Evolutionary conservation across 2,888 invertebrate species (phyloP), one percentile per base, ranked within the genome.

Genomic region (Pollenia amentaria): DNA sequence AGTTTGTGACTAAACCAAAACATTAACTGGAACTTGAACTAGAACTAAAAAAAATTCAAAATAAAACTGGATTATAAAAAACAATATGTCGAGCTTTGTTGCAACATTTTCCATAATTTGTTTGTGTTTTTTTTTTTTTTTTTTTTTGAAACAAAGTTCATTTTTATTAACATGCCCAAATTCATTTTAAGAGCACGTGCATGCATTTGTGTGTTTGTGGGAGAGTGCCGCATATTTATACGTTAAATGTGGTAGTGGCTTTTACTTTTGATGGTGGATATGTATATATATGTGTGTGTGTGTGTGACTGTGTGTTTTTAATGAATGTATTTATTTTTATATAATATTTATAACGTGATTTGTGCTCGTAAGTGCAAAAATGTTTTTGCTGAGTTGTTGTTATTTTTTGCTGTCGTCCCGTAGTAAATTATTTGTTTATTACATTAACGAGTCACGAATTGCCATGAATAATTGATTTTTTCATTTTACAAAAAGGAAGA

Each of bases 341-440:
- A 60, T 14, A 84, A 78, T 60, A 78, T 78, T 77, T 72, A 84
- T 78, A 57, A 73, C 70, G 78, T 84, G 72, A 78, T 84, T 79
- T 84, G 60, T 53, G 72, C 73, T 78, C 67, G 73, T 84, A 78
- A 84, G 67, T 73, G 73, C 62, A 62, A 53, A 29, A 9, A 57
- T 72, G 42, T 51, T 65, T 38, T 8, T 38, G 3, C 14, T 21
- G 12, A 65, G 64, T 64, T 51, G 46, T 62, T n/a, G 18, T 46
- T 12, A 18, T 67, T 77, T 64, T 65, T 18, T 72, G 38, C 46
- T 48, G 42, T 53, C 72, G 16, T 14, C 46, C 44, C 18, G 40
- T 73, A 67, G 85, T 81, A 81, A 85, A 81, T 81, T 85, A 77
- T 77, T 81, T 85, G 76, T 76, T 85, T 67, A 69, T 81, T 76